These are phyloP conservation scores for Odocoileus hemionus DNA, from an alignment of 2,113 vertebrate genomes.

Conservation along the genomic window DNA sequence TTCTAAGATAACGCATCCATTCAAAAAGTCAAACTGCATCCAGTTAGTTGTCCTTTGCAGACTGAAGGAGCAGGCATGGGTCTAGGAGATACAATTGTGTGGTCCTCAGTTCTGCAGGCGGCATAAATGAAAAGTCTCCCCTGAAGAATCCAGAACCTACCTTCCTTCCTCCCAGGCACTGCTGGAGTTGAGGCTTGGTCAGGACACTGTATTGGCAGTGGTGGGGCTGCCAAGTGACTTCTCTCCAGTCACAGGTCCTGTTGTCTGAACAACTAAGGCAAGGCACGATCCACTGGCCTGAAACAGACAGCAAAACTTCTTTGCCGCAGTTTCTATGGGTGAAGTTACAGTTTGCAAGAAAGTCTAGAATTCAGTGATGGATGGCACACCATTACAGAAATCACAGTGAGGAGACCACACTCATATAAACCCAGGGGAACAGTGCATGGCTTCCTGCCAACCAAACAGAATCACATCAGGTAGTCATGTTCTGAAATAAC, in stretches of 20 bases:
- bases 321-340: constrained; percentile 11
- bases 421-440: not conserved
- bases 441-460: not conserved
- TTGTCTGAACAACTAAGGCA: constrained; percentile 97
- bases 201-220: constrained; percentile 84
- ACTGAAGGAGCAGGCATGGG: not conserved
- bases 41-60: not conserved
- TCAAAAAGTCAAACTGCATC: not conserved
- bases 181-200: constrained; percentile 84
- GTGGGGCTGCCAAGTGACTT: constrained; percentile 91
- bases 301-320: constrained; percentile 49
- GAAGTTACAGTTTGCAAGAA: not conserved
- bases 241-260: constrained; percentile 97
- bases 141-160: constrained; percentile 73
- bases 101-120: not conserved
- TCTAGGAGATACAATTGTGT: not conserved
- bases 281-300: constrained; percentile 96
- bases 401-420: not conserved
- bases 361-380: not conserved
- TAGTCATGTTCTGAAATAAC: not conserved
- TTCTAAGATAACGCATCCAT: not conserved
- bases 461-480: not conserved
- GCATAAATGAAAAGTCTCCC: not conserved
- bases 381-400: not conserved
- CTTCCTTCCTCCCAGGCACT: constrained; percentile 88